phyloP scores from a whole-genome alignment of 2,113 vertebrate species.

The Psittacula cyanocephala region DNA sequence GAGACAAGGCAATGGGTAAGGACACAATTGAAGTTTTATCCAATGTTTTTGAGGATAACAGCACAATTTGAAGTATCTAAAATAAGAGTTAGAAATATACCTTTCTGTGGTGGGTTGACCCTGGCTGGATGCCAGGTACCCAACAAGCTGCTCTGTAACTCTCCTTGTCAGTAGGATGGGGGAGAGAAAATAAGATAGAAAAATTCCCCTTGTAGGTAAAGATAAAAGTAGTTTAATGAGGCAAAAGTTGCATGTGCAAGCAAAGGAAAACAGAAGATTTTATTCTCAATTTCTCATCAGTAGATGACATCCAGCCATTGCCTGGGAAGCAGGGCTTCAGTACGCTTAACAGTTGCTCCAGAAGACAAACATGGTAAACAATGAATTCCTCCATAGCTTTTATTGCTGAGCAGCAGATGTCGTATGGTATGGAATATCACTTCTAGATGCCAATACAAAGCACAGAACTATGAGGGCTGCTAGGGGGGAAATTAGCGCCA shows the following conservation, averaged over 20 bases:
- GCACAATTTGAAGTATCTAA: not conserved
- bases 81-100: not conserved
- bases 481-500: not conserved
- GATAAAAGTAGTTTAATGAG: not conserved
- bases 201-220: not conserved
- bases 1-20: not conserved
- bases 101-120: not conserved
- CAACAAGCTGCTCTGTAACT: not conserved
- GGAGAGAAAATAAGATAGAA: not conserved
- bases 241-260: not conserved
- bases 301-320: not conserved
- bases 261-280: not conserved
- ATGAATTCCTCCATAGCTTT: not conserved
- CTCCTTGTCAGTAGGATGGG: not conserved
- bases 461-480: not conserved
- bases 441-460: not conserved
- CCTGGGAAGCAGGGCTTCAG: not conserved
- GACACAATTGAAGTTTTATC: not conserved
- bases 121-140: not conserved
- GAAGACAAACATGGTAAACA: not conserved
- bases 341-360: not conserved
- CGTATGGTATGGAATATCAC: not conserved
- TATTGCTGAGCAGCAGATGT: not conserved
- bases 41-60: not conserved
- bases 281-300: not conserved